Evolutionary conservation across 1,140 invertebrate genomes (phyloP).

Genomic region (Dinothrombium tinctorium): DNA sequence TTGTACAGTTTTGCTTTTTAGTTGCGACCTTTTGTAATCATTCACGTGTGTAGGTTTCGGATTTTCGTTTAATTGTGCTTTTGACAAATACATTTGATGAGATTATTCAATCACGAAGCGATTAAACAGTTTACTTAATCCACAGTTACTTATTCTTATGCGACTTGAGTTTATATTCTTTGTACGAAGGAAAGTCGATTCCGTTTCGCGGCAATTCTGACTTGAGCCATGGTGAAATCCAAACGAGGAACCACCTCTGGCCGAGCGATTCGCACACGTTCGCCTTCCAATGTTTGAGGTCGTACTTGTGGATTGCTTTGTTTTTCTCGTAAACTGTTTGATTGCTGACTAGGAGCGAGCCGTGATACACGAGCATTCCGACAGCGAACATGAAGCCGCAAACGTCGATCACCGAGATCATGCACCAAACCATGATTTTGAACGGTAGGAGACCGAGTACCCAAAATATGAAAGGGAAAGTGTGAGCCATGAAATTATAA

Average conservation of each 20-base stretch:
- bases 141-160: background rate
- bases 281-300: constrained; percentile 10
- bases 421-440: constrained; percentile 5
- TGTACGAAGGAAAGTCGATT: constrained; percentile 6
- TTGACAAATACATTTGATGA: too few relatives aligned
- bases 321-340: constrained; percentile 15
- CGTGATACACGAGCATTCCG: constrained; percentile 14
- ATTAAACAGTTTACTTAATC: too few relatives aligned
- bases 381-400: constrained; percentile 11
- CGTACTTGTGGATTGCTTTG: constrained; percentile 8
- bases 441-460: constrained; percentile 11
- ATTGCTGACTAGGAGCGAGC: constrained; percentile 7
- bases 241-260: constrained; percentile 8
- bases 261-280: constrained; percentile 13
- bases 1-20: too few relatives aligned
- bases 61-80: too few relatives aligned
- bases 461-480: constrained; percentile 15
- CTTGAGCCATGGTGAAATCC: constrained; percentile 8
- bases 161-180: background rate
- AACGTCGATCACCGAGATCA: constrained; percentile 13
- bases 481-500: constrained; percentile 13
- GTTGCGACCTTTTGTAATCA: too few relatives aligned
- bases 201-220: constrained; percentile 14
- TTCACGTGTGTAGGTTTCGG: too few relatives aligned
- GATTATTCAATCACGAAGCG: too few relatives aligned